Conservation (phyloP, 2,113 vertebrate species). For the Arvicanthis niloticus region DNA sequence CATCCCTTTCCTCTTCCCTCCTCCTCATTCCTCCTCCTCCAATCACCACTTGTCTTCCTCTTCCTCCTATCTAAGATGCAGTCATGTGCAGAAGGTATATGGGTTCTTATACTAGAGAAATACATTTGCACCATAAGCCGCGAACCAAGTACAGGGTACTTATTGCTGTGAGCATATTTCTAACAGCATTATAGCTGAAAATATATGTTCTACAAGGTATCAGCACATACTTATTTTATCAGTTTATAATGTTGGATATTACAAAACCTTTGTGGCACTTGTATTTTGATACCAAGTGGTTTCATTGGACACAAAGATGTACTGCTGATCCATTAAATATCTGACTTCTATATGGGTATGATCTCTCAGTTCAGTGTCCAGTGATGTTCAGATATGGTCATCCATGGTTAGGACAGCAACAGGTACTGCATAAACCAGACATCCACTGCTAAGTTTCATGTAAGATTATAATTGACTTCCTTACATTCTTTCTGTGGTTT, state of each 20-base stretch:
- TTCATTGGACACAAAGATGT: background rate
- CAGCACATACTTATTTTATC: background rate
- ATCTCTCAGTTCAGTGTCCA: background rate
- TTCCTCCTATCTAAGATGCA: background rate
- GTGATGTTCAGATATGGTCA: rapidly evolving
- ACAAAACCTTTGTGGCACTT: background rate
- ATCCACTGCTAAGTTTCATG: background rate
- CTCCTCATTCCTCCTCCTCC: background rate
- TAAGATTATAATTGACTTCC: background rate
- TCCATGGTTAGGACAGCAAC: background rate
- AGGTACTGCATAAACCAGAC: background rate
- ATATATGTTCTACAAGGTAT: background rate
- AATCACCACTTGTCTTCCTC: background rate
- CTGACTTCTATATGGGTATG: background rate
- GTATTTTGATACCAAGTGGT: background rate
- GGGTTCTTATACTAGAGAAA: background rate
- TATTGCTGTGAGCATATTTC: background rate
- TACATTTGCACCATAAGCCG: background rate
- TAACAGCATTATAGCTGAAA: background rate
- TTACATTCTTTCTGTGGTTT: too few relatives aligned
- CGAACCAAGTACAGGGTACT: background rate
- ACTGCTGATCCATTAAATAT: background rate
- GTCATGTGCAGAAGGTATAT: background rate
- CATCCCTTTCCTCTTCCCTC: too few relatives aligned
- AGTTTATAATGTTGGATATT: background rate